These are phyloP conservation scores for Myopa tessellatipennis DNA, from an alignment of 2,888 invertebrate genomes.

Conservation along the genomic window DNA sequence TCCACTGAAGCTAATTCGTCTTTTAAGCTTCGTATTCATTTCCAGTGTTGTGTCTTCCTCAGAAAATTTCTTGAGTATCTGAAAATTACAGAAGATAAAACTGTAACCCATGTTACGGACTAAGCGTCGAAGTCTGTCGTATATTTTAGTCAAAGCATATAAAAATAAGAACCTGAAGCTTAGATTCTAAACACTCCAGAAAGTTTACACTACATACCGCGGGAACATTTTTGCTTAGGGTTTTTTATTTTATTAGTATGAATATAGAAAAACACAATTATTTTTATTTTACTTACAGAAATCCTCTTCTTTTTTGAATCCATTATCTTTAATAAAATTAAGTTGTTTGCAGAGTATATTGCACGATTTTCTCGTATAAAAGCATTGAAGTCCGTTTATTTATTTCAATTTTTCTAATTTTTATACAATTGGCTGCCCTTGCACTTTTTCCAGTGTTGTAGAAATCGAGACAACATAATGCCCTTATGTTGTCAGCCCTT, in stretches of 20 bases:
- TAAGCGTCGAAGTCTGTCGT: no score
- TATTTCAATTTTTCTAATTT: no score
- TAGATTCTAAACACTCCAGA: neutral
- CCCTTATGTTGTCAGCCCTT: no score
- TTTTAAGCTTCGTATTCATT: constrained; percentile 11
- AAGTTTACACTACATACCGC: neutral
- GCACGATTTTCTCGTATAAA: neutral
- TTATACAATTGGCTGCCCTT: no score
- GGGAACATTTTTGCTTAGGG: neutral
- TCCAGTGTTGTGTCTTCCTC: constrained; percentile 15
- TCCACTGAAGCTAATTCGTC: constrained; percentile 31
- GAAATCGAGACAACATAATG: no score
- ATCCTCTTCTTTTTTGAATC: constrained; percentile 20
- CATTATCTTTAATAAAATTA: neutral
- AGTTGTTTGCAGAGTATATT: neutral
- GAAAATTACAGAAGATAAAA: neutral
- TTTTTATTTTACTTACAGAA: constrained; percentile 19
- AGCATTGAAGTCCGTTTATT: neutral
- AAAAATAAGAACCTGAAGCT: no score
- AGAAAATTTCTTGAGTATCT: constrained; percentile 24
- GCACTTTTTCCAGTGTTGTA: no score
- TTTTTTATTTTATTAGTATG: neutral
- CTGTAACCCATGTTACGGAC: no score
- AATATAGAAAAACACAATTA: no score
- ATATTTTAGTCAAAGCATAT: no score